Evolutionary conservation across 2,797 vertebrate species (phyloP).

Genomic region (Macrochelys suwanniensis): DNA sequence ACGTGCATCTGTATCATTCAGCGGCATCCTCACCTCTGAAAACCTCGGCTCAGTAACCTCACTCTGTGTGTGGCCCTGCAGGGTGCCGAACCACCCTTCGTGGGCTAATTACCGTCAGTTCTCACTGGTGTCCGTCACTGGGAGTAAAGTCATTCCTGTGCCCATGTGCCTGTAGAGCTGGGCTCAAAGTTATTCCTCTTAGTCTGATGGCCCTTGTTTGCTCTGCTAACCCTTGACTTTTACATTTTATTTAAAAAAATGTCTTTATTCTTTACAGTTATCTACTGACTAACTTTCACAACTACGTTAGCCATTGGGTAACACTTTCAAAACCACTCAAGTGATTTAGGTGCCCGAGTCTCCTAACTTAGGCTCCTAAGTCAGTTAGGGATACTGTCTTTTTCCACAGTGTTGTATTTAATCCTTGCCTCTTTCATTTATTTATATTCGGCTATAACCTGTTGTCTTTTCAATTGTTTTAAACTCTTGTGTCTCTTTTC

Average conservation of each 20-base stretch:
- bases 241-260: not conserved
- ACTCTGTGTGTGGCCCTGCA: not conserved
- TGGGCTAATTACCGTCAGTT: not conserved
- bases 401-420: not conserved
- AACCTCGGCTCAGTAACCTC: not conserved
- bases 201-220: not conserved
- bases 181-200: not conserved
- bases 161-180: accelerated
- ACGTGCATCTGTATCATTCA: not conserved
- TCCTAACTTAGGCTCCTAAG: not conserved
- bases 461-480: not conserved
- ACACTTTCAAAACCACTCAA: not conserved
- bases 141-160: not conserved
- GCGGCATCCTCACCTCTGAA: not conserved
- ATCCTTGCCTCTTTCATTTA: not conserved
- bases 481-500: not conserved
- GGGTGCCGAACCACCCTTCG: not conserved
- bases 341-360: not conserved
- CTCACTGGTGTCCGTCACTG: not conserved
- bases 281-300: not conserved
- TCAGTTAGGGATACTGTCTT: not conserved
- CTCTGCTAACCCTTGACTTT: not conserved
- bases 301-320: not conserved
- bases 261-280: not conserved
- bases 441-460: not conserved